Conservation (phyloP, 2,113 vertebrate species). For the Alethe castanea region DNA sequence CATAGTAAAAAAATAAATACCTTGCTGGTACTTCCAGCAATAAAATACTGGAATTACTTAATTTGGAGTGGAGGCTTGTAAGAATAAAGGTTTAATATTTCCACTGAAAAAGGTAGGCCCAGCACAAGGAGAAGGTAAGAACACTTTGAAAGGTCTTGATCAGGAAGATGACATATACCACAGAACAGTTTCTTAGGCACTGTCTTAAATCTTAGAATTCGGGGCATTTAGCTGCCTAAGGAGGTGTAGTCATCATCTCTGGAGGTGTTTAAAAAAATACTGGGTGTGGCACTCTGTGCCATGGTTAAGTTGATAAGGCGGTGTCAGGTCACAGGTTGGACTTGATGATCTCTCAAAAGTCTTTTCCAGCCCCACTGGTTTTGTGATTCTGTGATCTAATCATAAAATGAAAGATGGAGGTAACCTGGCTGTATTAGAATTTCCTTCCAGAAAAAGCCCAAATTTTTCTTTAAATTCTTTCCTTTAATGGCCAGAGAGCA, state of each 20-base stretch:
- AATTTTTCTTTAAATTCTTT: neutral
- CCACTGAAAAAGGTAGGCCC: neutral
- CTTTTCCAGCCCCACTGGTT: neutral
- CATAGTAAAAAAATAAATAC: neutral
- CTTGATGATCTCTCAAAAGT: neutral
- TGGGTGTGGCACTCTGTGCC: neutral
- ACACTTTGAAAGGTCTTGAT: neutral
- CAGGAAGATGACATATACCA: neutral
- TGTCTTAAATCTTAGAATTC: neutral
- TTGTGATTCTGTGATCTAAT: neutral
- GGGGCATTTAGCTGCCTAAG: neutral
- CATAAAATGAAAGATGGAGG: neutral
- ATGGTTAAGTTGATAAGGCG: neutral
- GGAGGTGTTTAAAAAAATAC: neutral
- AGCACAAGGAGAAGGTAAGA: neutral
- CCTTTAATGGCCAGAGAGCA: neutral
- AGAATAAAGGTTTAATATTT: neutral
- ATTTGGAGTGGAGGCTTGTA: neutral
- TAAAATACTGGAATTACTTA: neutral
- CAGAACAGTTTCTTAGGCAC: neutral
- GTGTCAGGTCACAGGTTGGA: neutral
- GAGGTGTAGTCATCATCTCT: neutral
- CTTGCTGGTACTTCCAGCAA: neutral
- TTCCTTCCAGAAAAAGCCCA: neutral
- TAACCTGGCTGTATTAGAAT: neutral